Conservation (phyloP, 1,140 invertebrate genomes). For the Heterodera carotae region DNA sequence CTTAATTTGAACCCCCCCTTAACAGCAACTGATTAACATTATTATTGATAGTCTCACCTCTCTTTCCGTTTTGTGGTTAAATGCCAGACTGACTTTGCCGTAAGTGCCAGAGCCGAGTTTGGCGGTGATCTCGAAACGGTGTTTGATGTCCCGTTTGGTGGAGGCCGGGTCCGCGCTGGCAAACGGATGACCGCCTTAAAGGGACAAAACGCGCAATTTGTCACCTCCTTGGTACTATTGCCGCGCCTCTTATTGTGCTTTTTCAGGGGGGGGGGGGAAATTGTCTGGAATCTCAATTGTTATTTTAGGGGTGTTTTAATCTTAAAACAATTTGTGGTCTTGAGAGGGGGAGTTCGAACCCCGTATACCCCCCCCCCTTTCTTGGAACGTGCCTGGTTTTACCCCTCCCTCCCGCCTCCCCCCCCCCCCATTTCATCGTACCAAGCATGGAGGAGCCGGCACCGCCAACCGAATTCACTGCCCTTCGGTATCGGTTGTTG, state of each 20-base stretch:
- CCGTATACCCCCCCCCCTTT: no score
- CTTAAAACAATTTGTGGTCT: no score
- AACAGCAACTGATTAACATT: constrained; percentile 74
- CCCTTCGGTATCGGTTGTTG: constrained; percentile 16
- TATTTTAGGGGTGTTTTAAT: no score
- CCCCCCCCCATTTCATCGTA: neutral
- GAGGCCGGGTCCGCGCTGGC: constrained; percentile 52
- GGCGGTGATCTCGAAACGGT: constrained; percentile 88
- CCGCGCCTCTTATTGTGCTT: no score
- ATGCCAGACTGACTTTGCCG: constrained; percentile 78
- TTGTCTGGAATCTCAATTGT: no score
- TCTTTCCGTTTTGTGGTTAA: constrained; percentile 63
- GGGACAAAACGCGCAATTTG: no score
- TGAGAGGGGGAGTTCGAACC: no score
- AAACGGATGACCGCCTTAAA: constrained; percentile 58
- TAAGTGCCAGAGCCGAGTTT: constrained; percentile 98
- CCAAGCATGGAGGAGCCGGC: constrained; percentile 25
- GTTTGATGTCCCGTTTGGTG: constrained; percentile 64
- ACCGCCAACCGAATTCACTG: constrained; percentile 17
- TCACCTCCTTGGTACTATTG: no score
- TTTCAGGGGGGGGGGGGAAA: no score
- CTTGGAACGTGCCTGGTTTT: constrained; percentile 19
- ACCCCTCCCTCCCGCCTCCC: no score
- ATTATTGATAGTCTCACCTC: constrained; percentile 46
- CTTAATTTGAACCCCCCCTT: constrained; percentile 99